Conservation (phyloP, 2,797 vertebrate species). For the Notoglanidium macrostoma region DNA sequence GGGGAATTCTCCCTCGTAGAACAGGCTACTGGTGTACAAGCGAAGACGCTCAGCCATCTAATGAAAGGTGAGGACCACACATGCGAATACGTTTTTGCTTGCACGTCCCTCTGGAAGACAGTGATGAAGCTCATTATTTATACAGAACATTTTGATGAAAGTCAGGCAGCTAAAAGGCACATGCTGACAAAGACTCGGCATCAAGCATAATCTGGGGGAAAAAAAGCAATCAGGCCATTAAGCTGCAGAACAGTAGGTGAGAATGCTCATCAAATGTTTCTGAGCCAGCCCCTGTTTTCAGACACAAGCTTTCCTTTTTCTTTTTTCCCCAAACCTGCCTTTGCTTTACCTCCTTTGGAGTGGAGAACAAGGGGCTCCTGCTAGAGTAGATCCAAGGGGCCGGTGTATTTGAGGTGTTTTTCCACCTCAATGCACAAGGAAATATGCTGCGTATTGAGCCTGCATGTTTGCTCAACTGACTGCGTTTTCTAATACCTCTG, state of each 20-base stretch:
- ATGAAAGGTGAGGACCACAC: neutral
- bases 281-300: constrained; percentile 21
- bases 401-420: constrained; percentile 46
- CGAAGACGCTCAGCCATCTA: neutral
- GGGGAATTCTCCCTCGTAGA: neutral
- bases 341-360: constrained; percentile 25
- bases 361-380: constrained; percentile 12
- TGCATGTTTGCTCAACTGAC: constrained; percentile 43
- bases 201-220: constrained; percentile 20
- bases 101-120: neutral
- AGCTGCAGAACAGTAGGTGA: constrained; percentile 40
- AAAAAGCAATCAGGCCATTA: constrained; percentile 40
- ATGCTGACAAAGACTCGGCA: constrained; percentile 35
- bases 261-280: constrained; percentile 40
- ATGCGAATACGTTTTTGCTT: neutral
- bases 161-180: constrained; percentile 33
- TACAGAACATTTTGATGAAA: constrained; percentile 33
- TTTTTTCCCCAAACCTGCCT: neutral
- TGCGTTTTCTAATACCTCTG: constrained; percentile 30
- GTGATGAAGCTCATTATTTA: constrained; percentile 38
- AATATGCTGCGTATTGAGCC: constrained; percentile 40
- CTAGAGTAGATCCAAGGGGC: constrained; percentile 33
- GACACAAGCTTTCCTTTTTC: neutral
- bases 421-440: constrained; percentile 54
- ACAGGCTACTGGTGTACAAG: neutral